These are phyloP conservation scores for Labia minor DNA, from an alignment of 2,888 invertebrate genomes.

Conservation along the genomic window DNA sequence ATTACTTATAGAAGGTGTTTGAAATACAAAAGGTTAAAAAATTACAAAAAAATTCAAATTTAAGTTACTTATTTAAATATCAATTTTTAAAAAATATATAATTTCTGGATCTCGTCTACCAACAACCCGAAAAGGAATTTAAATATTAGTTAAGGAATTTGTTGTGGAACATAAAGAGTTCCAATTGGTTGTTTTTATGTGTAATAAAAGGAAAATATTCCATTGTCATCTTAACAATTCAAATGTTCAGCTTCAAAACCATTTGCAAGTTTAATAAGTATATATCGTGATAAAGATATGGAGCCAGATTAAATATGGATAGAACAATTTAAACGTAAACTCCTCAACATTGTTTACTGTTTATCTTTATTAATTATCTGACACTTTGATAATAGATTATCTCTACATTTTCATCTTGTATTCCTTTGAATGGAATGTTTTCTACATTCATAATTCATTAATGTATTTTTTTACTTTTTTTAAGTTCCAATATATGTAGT, in stretches of 20 bases:
- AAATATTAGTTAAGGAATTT: too few relatives aligned
- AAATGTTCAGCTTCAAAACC: background rate
- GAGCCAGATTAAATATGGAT: background rate
- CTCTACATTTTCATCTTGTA: background rate
- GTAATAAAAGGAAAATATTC: background rate
- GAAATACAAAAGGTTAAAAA: too few relatives aligned
- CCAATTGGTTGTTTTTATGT: too few relatives aligned
- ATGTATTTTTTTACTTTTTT: background rate
- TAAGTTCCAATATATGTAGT: background rate
- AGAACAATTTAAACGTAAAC: background rate
- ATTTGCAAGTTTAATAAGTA: conserved; percentile 2
- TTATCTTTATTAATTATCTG: conserved; percentile 7
- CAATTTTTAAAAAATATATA: too few relatives aligned
- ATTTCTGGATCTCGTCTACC: too few relatives aligned
- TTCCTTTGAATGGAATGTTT: background rate
- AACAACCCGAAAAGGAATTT: too few relatives aligned
- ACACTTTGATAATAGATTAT: conserved; percentile 2
- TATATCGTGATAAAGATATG: background rate
- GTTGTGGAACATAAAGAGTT: too few relatives aligned
- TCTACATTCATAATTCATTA: conserved; percentile 1
- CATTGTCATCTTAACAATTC: background rate
- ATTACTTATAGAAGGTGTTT: too few relatives aligned
- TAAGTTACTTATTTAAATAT: too few relatives aligned
- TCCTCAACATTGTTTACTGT: background rate
- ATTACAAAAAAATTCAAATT: too few relatives aligned